Conservation (phyloP, 2,113 vertebrate species). For the Albula goreensis region DNA sequence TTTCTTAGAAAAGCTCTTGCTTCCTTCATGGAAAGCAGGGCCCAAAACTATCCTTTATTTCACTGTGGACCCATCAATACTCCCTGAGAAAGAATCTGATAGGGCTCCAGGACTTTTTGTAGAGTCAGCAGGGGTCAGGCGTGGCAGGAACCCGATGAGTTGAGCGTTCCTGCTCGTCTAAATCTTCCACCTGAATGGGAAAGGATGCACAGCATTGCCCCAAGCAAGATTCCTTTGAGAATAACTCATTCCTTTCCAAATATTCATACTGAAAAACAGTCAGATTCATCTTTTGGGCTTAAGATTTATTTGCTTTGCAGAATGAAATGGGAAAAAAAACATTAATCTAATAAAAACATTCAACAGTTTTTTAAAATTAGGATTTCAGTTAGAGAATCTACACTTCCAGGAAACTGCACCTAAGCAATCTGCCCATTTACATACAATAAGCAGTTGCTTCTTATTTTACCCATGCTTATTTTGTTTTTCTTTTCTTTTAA, state of each 20-base stretch:
- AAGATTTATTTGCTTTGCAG: background rate
- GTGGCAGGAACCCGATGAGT: background rate
- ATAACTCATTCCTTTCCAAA: background rate
- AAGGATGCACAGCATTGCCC: background rate
- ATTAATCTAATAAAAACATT: background rate
- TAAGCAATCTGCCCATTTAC: background rate
- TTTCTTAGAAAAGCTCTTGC: too few species aligned
- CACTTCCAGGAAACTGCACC: background rate
- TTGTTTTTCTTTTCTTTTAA: background rate
- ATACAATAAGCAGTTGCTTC: background rate
- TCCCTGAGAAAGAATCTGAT: background rate
- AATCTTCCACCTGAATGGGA: background rate
- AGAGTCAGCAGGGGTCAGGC: background rate
- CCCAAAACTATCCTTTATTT: background rate
- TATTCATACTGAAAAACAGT: background rate
- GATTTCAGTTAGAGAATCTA: background rate
- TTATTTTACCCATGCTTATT: background rate
- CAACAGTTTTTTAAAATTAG: background rate
- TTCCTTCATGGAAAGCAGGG: too few species aligned
- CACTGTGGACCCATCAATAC: background rate
- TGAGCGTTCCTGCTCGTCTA: background rate
- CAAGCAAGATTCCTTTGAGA: background rate
- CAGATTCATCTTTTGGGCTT: background rate
- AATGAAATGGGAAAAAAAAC: background rate
- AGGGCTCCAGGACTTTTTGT: background rate